phyloP scores from a whole-genome alignment of 2,797 vertebrate genomes.

The Hoplostethus atlanticus region DNA sequence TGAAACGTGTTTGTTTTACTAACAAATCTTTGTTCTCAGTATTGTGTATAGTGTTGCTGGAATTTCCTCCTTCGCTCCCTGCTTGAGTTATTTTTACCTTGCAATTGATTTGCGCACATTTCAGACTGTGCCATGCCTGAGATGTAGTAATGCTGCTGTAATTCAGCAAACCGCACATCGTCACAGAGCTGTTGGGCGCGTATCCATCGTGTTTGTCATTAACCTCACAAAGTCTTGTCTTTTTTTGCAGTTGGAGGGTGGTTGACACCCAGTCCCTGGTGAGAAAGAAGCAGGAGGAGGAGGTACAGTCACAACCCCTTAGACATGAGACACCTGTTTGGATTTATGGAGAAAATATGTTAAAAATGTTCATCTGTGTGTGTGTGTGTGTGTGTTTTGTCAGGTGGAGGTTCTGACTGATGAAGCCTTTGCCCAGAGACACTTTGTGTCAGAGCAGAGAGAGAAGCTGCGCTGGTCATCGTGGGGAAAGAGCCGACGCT shows the following conservation, averaged over 20 bases:
- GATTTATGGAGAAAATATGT: neutral
- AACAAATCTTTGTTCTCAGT: too few relatives aligned
- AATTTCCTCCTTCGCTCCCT: too few relatives aligned
- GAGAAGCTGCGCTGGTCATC: constrained; percentile 88
- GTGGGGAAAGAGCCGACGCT: constrained; percentile 87
- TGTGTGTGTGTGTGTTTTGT: constrained; percentile 8
- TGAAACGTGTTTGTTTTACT: too few relatives aligned
- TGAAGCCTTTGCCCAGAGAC: constrained; percentile 86
- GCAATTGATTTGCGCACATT: neutral
- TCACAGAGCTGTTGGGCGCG: neutral
- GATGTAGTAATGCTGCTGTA: too few relatives aligned
- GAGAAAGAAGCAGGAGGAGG: constrained; percentile 61
- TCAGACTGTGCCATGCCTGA: too few relatives aligned
- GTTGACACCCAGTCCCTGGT: constrained; percentile 79
- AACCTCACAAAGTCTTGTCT: neutral
- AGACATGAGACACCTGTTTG: neutral
- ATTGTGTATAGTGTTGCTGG: too few relatives aligned
- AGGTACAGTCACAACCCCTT: constrained; percentile 46
- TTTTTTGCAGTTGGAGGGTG: constrained; percentile 88
- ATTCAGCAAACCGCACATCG: too few relatives aligned
- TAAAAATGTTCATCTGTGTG: constrained; percentile 24
- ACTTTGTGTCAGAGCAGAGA: constrained; percentile 85
- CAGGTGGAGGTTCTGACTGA: constrained; percentile 90
- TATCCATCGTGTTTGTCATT: neutral
- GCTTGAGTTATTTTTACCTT: neutral